These are phyloP conservation scores for Vireo griseus DNA, from an alignment of 2,797 vertebrate genomes.

Conservation along the genomic window DNA sequence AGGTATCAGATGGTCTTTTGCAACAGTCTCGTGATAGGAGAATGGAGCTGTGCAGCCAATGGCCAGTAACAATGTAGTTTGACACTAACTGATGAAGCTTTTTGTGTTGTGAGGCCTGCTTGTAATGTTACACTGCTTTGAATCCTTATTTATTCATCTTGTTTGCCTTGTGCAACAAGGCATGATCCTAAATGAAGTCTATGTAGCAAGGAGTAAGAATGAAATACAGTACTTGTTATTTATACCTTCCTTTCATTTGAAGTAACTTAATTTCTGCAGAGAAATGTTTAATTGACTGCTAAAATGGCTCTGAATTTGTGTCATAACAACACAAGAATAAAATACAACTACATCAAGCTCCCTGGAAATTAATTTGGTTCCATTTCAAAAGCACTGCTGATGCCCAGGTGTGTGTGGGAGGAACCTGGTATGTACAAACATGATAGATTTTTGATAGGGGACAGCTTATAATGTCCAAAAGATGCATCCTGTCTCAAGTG, in stretches of 20 bases:
- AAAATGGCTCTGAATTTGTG: not conserved
- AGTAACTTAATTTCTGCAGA: not conserved
- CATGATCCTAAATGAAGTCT: not conserved
- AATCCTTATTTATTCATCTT: not conserved
- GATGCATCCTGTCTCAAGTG: not conserved
- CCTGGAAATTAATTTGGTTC: not conserved
- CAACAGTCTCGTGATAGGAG: not conserved
- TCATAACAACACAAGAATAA: not conserved
- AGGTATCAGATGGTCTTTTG: not conserved
- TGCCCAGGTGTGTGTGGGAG: not conserved
- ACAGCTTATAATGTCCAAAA: not conserved
- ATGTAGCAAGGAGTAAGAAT: not conserved
- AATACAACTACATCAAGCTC: not conserved
- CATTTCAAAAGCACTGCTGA: not conserved
- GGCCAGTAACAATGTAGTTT: not conserved
- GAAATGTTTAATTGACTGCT: not conserved
- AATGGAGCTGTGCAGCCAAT: not conserved
- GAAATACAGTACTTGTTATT: not conserved
- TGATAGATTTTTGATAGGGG: not conserved
- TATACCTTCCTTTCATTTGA: not conserved
- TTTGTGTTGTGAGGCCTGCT: not conserved
- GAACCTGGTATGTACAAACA: not conserved
- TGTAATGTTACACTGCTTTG: not conserved
- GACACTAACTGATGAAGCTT: not conserved
- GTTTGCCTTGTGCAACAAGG: not conserved